phyloP scores from a whole-genome alignment of 2,113 vertebrate species.

The Hippocampus zosterae region DNA sequence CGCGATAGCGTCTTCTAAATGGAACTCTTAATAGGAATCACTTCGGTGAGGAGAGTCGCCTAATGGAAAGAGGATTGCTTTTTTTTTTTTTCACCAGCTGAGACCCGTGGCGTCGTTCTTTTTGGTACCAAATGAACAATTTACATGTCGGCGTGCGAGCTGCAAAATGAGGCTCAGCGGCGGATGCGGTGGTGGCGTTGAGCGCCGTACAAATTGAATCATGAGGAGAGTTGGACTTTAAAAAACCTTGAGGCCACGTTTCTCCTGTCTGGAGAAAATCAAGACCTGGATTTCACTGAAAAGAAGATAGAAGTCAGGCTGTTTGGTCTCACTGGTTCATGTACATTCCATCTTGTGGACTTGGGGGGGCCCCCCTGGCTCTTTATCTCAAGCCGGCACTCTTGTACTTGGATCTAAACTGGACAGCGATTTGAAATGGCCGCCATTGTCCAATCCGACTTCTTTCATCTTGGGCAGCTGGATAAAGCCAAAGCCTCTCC shows the following conservation, averaged over 20 bases:
- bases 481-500: no score
- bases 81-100: conserved; percentile 52
- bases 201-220: conserved; percentile 29
- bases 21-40: conserved; percentile 57
- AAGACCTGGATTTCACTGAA: no score
- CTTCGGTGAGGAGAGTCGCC: conserved; percentile 40
- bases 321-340: no score
- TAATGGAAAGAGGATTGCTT: conserved; percentile 64
- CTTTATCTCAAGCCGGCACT: no score
- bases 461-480: no score
- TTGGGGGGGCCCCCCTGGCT: no score
- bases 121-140: conserved; percentile 58
- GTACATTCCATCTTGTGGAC: no score
- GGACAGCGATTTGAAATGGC: no score
- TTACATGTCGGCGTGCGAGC: conserved; percentile 38
- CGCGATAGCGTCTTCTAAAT: conserved; percentile 60
- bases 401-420: no score
- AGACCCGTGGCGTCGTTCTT: conserved; percentile 29
- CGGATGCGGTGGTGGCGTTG: neutral
- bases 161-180: neutral
- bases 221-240: conserved; percentile 46
- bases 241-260: conserved; percentile 37
- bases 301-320: no score
- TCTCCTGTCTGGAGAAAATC: no score
- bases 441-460: no score